These are phyloP conservation scores for Leptinotarsa haldemani DNA, from an alignment of 2,888 invertebrate genomes.

Conservation along the genomic window DNA sequence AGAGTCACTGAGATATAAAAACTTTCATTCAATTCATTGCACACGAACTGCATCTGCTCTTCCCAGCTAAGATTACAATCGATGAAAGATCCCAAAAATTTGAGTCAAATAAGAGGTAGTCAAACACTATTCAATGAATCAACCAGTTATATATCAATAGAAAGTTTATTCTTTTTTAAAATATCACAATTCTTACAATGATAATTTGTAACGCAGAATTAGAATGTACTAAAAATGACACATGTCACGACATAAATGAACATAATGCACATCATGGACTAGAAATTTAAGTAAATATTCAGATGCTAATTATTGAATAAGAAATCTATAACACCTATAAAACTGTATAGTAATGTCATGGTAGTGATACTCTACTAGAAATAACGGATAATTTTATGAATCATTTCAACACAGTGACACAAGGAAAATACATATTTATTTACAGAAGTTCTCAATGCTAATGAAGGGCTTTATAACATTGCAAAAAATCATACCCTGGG, in stretches of 20 bases:
- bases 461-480: too few relatives aligned
- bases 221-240: slow-evolving; percentile 2
- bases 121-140: background rate
- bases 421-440: too few relatives aligned
- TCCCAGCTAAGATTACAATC: background rate
- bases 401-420: too few relatives aligned
- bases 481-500: too few relatives aligned
- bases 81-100: background rate
- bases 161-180: slow-evolving; percentile 23
- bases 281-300: slow-evolving; percentile 25
- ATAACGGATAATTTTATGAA: background rate
- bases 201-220: slow-evolving; percentile 16
- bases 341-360: slow-evolving; percentile 12
- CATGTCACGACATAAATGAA: background rate
- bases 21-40: slow-evolving; percentile 17
- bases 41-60: background rate
- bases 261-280: slow-evolving; percentile 11
- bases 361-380: background rate
- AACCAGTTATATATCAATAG: slow-evolving; percentile 2
- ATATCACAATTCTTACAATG: slow-evolving; percentile 26
- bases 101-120: background rate
- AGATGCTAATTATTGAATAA: background rate
- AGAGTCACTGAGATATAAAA: background rate
- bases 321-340: background rate
- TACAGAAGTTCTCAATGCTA: too few relatives aligned